Base-by-base conservation (phyloP, 2,797 vertebrate species). In the Vipera ursinii region DNA sequence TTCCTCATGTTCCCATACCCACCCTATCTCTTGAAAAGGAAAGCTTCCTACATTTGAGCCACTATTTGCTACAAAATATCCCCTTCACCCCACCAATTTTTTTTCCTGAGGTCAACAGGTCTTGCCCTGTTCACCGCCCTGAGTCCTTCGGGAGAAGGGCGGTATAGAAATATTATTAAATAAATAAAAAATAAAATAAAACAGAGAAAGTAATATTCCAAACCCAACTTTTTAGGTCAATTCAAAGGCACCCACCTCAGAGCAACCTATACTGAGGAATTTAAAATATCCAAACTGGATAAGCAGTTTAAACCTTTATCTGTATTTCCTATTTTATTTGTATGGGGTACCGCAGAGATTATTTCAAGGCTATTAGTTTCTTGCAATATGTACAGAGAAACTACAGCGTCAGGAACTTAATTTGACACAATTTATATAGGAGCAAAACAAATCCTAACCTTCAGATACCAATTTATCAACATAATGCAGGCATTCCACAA, bases 181-280 rank as follows among this genome's bases (percentile, higher is more conserved):
- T n/a, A n/a, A n/a, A n/a, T n/a, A n/a, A n/a, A n/a, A n/a, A n/a
- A n/a, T n/a, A n/a, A n/a, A n/a, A n/a, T n/a, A n/a, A n/a, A 88
- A 44, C 56, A 91, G 55, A 65, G 86, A 85, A 87, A 61, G 6
- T 17, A 69, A 87, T 59, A 90, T 92, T 88, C 86, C 24, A 86
- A 59, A 61, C 89, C 9, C 32, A 22, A 88, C 12, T 88, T 57
- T 82, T 88, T n/a, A 48, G 55, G 48, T 89, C 26, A 51, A 85
- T 91, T 91, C 48, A 94, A 94, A 92, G 24, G 59, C 28, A 90
- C 38, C 38, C 8, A 89, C 26, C 28, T 85, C 5, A 92, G 73
- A 91, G 7, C 51, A 15, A 28, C 15, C 7, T 90, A 24, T 85
- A 60, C 13, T 59, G 51, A 91, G 63, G 60, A 86, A 9, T 60